Evolutionary conservation across 2,797 vertebrate genomes (phyloP).

Genomic region (Falco naumanni): DNA sequence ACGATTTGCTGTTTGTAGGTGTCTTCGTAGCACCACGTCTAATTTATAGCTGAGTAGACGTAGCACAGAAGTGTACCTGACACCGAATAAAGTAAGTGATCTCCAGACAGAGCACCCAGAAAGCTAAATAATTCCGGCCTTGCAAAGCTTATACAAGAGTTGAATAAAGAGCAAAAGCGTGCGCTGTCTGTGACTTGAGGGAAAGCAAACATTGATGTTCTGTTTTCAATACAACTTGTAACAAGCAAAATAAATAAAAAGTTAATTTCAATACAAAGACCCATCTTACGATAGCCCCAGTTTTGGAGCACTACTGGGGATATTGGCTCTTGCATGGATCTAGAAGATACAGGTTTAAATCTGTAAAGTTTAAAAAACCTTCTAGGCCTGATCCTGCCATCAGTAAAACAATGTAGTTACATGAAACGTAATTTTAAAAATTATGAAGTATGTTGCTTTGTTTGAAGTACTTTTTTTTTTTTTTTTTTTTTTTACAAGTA

Average conservation of each 20-base stretch:
- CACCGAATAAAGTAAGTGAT: neutral
- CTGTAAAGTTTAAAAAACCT: neutral
- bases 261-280: neutral
- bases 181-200: neutral
- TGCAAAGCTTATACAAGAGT: neutral
- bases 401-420: neutral
- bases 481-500: neutral
- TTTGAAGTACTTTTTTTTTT: neutral
- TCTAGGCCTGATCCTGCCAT: neutral
- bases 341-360: neutral
- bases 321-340: neutral
- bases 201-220: neutral
- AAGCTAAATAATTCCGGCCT: neutral
- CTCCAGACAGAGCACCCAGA: neutral
- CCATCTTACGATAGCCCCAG: neutral
- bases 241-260: neutral
- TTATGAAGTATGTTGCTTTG: neutral
- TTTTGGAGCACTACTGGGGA: neutral
- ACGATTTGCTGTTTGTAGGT: neutral
- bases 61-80: neutral
- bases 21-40: neutral
- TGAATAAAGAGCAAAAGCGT: neutral
- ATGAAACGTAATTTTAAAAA: fast-evolving
- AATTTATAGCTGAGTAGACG: neutral
- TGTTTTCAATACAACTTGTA: neutral